Evolutionary conservation across 1,140 invertebrate genomes (phyloP).

Genomic region (Diprion similis): DNA sequence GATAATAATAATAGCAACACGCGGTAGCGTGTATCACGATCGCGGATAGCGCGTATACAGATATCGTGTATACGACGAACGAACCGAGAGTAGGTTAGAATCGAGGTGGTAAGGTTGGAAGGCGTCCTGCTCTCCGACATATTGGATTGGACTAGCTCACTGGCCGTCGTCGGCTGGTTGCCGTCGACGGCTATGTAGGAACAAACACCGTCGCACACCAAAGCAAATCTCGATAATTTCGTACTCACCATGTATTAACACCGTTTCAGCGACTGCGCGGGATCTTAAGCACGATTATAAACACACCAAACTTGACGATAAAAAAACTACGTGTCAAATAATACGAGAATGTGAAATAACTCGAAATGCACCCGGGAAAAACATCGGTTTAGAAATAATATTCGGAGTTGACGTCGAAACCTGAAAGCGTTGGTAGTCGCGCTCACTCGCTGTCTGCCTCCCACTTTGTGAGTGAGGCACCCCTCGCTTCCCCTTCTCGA

Average conservation of each 20-base stretch:
- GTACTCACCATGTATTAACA: conserved; percentile 15
- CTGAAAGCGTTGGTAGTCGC: conserved; percentile 36
- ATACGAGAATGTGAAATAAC: neutral
- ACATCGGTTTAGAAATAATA: conserved; percentile 5
- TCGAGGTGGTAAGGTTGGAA: neutral
- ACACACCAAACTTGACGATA: conserved; percentile 25
- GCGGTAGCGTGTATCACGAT: conserved; percentile 21
- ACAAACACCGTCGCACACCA: conserved; percentile 22
- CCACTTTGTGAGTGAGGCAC: neutral
- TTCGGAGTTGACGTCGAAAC: conserved; percentile 27
- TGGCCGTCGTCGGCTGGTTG: neutral
- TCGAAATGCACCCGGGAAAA: neutral
- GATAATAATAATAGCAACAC: conserved; percentile 40
- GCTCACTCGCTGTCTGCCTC: conserved; percentile 37
- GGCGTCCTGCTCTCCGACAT: conserved; percentile 5
- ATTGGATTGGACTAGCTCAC: conserved; percentile 10
- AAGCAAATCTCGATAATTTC: conserved; percentile 18
- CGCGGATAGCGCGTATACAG: conserved; percentile 17
- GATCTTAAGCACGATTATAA: conserved; percentile 54
- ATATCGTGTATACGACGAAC: conserved; percentile 41
- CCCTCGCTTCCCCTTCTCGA: neutral
- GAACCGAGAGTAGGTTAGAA: conserved; percentile 13
- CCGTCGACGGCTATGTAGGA: conserved; percentile 22
- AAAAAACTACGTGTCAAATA: neutral
- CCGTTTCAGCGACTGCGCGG: conserved; percentile 54